Evolutionary conservation across 2,113 vertebrate species (phyloP).

Genomic region (Cyprinodon variegatus): DNA sequence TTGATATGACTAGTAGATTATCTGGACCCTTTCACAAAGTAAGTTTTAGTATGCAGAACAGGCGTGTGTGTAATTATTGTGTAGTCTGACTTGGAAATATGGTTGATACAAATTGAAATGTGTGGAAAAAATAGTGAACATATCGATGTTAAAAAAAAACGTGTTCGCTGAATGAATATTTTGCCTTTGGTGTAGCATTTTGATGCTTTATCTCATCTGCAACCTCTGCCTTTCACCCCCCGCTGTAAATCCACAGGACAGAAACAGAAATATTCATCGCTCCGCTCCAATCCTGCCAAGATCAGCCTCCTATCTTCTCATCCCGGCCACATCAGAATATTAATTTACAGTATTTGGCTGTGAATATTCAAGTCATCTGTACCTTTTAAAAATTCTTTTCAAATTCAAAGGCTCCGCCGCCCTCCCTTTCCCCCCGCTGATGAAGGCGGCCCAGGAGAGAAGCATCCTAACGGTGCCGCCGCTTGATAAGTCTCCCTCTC

Average conservation of each 20-base stretch:
- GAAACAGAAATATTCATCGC: slow-evolving; percentile 75
- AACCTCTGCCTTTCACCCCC: slow-evolving; percentile 10
- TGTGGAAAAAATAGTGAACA: neutral
- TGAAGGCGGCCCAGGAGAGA: slow-evolving; percentile 92
- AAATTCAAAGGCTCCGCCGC: slow-evolving; percentile 87
- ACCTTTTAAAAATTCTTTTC: slow-evolving; percentile 99
- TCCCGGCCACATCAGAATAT: slow-evolving; percentile 91
- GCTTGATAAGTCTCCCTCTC: slow-evolving; percentile 88
- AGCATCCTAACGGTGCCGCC: slow-evolving; percentile 91
- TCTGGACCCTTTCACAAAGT: slow-evolving; percentile 12
- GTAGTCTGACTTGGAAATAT: neutral
- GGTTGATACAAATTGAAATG: neutral
- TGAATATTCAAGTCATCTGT: slow-evolving; percentile 99
- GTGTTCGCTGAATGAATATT: neutral
- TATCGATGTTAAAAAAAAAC: neutral
- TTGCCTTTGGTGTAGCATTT: neutral
- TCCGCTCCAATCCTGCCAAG: slow-evolving; percentile 78
- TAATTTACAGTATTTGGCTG: slow-evolving; percentile 91
- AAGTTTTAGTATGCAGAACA: neutral
- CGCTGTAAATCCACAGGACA: slow-evolving; percentile 28
- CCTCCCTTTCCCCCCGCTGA: slow-evolving; percentile 83
- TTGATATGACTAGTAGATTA: slow-evolving; percentile 7
- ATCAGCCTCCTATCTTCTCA: slow-evolving; percentile 62
- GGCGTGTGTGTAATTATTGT: neutral
- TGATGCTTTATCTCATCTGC: neutral